phyloP scores from a whole-genome alignment of 2,888 invertebrate genomes.

The Helicoverpa assulta region DNA sequence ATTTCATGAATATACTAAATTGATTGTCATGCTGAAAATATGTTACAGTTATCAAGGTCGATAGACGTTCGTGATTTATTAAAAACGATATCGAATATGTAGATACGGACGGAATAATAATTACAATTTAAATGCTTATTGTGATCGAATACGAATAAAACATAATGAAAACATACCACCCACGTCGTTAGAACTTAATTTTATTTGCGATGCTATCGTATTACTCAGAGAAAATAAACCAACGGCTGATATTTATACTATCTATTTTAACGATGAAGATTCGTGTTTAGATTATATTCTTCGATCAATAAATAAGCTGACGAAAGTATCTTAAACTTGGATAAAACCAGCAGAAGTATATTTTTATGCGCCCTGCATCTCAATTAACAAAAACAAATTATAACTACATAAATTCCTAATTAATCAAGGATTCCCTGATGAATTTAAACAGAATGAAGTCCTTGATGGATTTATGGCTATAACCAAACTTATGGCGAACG shows the following conservation, averaged over 20 bases:
- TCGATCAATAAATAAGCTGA: constrained; percentile 33
- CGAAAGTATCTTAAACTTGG: not conserved
- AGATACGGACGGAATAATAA: not conserved
- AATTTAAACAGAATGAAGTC: constrained; percentile 4
- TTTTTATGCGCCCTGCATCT: constrained; percentile 10
- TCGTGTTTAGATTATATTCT: constrained; percentile 12
- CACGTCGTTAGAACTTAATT: constrained; percentile 7
- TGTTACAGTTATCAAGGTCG: not conserved
- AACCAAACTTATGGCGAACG: constrained; percentile 24
- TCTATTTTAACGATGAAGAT: constrained; percentile 29
- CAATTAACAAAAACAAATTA: constrained; percentile 30
- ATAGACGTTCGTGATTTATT: not conserved
- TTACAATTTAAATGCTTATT: constrained; percentile 16
- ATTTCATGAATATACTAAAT: not conserved
- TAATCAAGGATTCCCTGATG: constrained; percentile 4
- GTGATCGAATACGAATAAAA: constrained; percentile 21
- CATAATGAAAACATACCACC: constrained; percentile 25
- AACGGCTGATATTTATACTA: constrained; percentile 17
- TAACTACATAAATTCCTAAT: constrained; percentile 18
- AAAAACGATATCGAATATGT: constrained; percentile 3
- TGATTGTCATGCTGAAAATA: not conserved
- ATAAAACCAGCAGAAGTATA: constrained; percentile 3
- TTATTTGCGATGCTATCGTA: constrained; percentile 39
- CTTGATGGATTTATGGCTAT: constrained; percentile 40
- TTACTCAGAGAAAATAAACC: constrained; percentile 37